Evolutionary conservation across 2,888 invertebrate genomes (phyloP).

Genomic region (Spodoptera exigua): DNA sequence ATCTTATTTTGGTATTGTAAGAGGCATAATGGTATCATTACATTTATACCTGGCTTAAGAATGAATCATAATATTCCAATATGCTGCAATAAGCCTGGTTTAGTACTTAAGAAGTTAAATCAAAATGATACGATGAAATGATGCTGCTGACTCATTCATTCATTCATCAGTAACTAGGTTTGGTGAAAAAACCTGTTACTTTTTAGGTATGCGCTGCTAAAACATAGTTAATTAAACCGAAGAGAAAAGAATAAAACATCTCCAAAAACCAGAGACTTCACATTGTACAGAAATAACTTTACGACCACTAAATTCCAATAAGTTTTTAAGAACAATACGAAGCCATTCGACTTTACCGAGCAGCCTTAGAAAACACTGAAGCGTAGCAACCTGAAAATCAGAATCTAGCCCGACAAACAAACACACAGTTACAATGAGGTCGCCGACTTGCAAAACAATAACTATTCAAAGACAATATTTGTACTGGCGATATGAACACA

Average conservation of each 20-base stretch:
- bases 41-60: slow-evolving; percentile 29
- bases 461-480: slow-evolving; percentile 34
- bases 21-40: slow-evolving; percentile 36
- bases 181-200: slow-evolving; percentile 31
- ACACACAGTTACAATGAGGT: slow-evolving; percentile 30
- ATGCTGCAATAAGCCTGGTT: slow-evolving; percentile 27
- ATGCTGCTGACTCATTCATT: slow-evolving; percentile 67
- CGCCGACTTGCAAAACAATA: slow-evolving; percentile 33
- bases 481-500: not conserved
- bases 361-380: slow-evolving; percentile 32
- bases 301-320: slow-evolving; percentile 3
- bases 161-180: slow-evolving; percentile 61
- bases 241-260: not conserved
- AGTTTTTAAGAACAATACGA: slow-evolving; percentile 22
- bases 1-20: slow-evolving; percentile 26
- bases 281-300: not conserved
- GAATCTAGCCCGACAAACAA: slow-evolving; percentile 31
- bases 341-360: slow-evolving; percentile 24
- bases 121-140: slow-evolving; percentile 50
- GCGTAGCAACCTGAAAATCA: slow-evolving; percentile 32
- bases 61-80: slow-evolving; percentile 59
- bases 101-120: slow-evolving; percentile 43
- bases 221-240: slow-evolving; percentile 7
- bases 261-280: no score
- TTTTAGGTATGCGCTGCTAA: slow-evolving; percentile 12